Evolutionary conservation across 1,140 invertebrate species (phyloP).

Genomic region (Theocolax elegans): DNA sequence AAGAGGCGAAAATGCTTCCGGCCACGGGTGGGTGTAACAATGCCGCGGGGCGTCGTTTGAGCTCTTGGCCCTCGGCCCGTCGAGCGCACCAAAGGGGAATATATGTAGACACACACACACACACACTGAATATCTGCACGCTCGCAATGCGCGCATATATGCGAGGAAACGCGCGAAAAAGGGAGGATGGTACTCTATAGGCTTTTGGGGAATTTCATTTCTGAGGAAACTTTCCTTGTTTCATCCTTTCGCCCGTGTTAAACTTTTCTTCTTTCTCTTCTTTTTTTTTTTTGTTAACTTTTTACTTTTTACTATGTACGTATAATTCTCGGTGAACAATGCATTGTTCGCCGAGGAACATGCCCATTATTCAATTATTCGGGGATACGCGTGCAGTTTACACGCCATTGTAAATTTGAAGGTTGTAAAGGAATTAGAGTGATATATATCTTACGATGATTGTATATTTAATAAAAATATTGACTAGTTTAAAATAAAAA

Average conservation of each 20-base stretch:
- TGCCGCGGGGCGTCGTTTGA: slow-evolving; percentile 28
- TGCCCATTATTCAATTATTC: too few relatives aligned
- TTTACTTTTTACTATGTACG: too few relatives aligned
- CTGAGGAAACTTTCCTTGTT: background rate
- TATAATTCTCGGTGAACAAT: too few relatives aligned
- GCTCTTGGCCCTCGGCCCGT: slow-evolving; percentile 24
- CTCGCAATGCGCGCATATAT: background rate
- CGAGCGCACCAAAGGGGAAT: background rate
- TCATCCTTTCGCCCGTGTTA: too few relatives aligned
- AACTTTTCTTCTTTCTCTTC: background rate
- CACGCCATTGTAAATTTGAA: too few relatives aligned
- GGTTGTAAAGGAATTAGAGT: too few relatives aligned
- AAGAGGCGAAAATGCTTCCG: slow-evolving; percentile 53
- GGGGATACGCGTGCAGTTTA: too few relatives aligned
- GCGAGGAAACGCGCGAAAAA: background rate
- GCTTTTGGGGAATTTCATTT: slow-evolving; percentile 25
- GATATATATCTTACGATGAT: too few relatives aligned
- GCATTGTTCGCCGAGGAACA: too few relatives aligned
- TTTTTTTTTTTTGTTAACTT: background rate
- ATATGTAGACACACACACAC: background rate
- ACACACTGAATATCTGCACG: slow-evolving; percentile 8
- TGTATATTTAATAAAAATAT: too few relatives aligned
- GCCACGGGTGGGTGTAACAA: slow-evolving; percentile 12
- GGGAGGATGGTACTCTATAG: background rate
- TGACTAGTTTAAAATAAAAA: too few relatives aligned